A percentile compares a stretch with the other conserved stretches of the same genome.
Evolutionary conservation across 2,797 vertebrate genomes (phyloP).

Genomic region (Acipenser oxyrinchus): DNA sequence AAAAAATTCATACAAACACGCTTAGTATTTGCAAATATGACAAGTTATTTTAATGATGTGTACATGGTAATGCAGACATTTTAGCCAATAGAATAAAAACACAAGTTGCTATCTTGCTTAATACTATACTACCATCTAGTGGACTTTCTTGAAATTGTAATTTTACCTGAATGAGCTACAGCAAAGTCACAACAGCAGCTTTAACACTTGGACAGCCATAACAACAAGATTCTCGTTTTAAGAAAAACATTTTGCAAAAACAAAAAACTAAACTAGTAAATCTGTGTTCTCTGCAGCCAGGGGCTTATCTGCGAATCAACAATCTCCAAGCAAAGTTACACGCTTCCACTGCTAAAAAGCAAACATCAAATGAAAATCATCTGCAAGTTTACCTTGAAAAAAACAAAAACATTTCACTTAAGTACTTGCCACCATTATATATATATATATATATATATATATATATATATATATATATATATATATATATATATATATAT

Average conservation of each 20-base stretch:
- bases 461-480: no score
- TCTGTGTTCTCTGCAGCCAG: constrained; percentile 41
- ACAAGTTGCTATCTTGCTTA: not conserved
- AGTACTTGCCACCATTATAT: no score
- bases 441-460: no score
- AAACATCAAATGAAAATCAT: constrained; percentile 8
- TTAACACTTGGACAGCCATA: no score
- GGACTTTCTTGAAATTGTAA: not conserved
- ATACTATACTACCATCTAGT: constrained; percentile 1
- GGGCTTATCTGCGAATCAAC: constrained; percentile 57
- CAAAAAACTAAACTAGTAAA: not conserved
- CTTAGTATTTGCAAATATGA: no score
- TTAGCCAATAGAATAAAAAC: no score
- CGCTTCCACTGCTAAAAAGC: constrained; percentile 15
- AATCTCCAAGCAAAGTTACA: constrained; percentile 47
- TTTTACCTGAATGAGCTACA: not conserved
- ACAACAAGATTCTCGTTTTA: not conserved
- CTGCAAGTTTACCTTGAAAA: constrained; percentile 65
- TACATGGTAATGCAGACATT: no score
- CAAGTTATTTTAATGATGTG: no score
- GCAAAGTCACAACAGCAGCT: not conserved
- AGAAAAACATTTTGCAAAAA: not conserved
- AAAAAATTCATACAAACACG: no score
- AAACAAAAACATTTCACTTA: no score
- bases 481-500: no score